Evolutionary conservation across 2,797 vertebrate genomes (phyloP).

Genomic region (Novumbra hubbsi): DNA sequence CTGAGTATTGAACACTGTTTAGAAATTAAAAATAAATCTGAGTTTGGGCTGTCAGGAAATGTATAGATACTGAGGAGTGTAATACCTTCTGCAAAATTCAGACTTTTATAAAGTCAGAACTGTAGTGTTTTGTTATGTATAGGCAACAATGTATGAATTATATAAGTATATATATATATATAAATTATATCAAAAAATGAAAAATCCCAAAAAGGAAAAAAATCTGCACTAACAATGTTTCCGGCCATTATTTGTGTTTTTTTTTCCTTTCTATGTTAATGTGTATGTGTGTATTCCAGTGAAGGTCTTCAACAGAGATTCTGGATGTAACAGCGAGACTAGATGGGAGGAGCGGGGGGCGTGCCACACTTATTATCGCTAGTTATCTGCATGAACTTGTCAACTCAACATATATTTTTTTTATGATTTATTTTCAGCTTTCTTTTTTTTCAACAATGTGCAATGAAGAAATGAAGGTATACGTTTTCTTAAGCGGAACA

Average conservation of each 20-base stretch:
- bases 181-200: slow-evolving; percentile 73
- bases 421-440: slow-evolving; percentile 17
- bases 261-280: slow-evolving; percentile 27
- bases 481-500: slow-evolving; percentile 73
- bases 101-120: slow-evolving; percentile 79
- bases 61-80: slow-evolving; percentile 54
- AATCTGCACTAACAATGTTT: slow-evolving; percentile 79
- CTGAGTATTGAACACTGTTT: slow-evolving; percentile 92
- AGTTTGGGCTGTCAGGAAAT: slow-evolving; percentile 65
- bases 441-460: slow-evolving; percentile 65
- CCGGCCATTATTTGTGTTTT: slow-evolving; percentile 48
- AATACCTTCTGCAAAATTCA: slow-evolving; percentile 73
- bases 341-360: slow-evolving; percentile 22
- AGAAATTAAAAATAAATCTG: slow-evolving; percentile 50
- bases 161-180: slow-evolving; percentile 64
- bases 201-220: slow-evolving; percentile 59
- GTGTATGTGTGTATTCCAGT: slow-evolving; percentile 22
- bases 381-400: slow-evolving; percentile 27
- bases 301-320: not conserved
- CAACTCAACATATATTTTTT: slow-evolving; percentile 22
- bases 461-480: slow-evolving; percentile 79
- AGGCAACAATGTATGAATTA: slow-evolving; percentile 65
- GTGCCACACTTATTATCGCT: not conserved
- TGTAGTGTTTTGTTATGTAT: slow-evolving; percentile 60
- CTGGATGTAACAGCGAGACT: slow-evolving; percentile 5